Evolutionary conservation across 2,797 vertebrate genomes (phyloP), one percentile per base, ranked within the genome.

Genomic region (Gymnoscopelus microlampas): DNA sequence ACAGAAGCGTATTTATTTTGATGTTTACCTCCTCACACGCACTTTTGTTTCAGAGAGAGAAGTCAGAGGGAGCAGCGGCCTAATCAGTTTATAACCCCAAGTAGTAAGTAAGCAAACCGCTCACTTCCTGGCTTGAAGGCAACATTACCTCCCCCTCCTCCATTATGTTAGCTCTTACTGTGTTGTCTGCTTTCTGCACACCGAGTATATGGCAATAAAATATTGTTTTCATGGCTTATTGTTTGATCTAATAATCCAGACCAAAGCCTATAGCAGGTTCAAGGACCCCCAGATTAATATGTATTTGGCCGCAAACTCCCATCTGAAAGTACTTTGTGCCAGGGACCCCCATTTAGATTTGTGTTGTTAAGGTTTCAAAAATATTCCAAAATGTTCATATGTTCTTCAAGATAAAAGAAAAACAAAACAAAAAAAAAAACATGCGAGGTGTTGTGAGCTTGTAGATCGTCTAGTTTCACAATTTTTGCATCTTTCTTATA

Each of bases 71-170:
- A 19, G 44, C 63, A 55, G 67, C 9, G 39, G 76, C 89, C 63
- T 77, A 68, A 91, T 77, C 32, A 14, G 68, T 85, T 83, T 85
- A 44, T 44, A 44, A 44, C 39, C 9, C 39, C 39, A 87, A 87
- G 19, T 87, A 85, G 84, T 62, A 70, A 50, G 23, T 81, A 79
- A 68, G 60, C 26, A 59, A 67, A 68, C 62, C 54, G 53, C 50
- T 76, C 68, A 77, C 78, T 71, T 85, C 74, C 74, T 78, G 47
- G 65, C 81, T 80, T 56, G 39, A 73, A 76, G 81, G 78, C 80
- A 80, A 63, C 60, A 63, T 71, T 80, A 73, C 77, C 60, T 80
- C 63, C 19, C 51, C 2, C 24, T 26, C 73, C 65, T 73, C 71
- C 61, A 79, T 87, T 84, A 77, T 74, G 70, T 49, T 15, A 13